These are phyloP conservation scores for Pogoniulus pusillus DNA, from an alignment of 2,797 vertebrate genomes.

Conservation along the genomic window DNA sequence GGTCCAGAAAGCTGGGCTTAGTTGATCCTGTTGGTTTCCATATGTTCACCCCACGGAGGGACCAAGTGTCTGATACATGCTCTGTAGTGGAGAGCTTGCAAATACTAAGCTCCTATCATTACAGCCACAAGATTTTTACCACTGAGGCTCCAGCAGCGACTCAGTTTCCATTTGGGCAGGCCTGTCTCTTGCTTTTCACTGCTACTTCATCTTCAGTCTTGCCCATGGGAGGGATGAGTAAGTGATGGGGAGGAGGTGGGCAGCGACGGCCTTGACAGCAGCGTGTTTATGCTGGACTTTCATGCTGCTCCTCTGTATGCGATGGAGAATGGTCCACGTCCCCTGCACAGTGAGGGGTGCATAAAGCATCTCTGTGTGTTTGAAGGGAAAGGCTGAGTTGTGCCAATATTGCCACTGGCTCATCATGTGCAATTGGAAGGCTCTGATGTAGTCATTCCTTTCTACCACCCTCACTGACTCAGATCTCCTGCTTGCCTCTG, in stretches of 20 bases:
- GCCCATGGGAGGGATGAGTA: slow-evolving; percentile 29
- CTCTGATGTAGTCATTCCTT: slow-evolving; percentile 10
- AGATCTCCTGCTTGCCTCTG: background rate
- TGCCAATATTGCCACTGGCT: background rate
- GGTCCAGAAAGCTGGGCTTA: background rate
- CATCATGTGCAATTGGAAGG: background rate
- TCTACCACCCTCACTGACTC: slow-evolving; percentile 31
- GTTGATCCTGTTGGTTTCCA: background rate
- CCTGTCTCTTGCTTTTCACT: slow-evolving; percentile 1
- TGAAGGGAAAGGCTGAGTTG: slow-evolving; percentile 14
- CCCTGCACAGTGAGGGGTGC: background rate
- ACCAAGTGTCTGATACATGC: background rate
- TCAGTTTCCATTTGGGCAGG: background rate
- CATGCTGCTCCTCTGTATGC: background rate
- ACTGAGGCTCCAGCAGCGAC: background rate
- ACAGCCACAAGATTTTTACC: background rate
- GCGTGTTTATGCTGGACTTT: slow-evolving; percentile 34
- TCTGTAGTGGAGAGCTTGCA: background rate
- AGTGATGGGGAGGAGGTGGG: slow-evolving; percentile 26
- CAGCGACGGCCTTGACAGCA: background rate
- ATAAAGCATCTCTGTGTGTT: background rate
- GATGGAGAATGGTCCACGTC: background rate
- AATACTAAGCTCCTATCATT: background rate
- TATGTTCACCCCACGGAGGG: background rate
- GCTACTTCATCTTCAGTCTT: background rate